These are phyloP conservation scores for Tapera naevia DNA, from an alignment of 2,797 vertebrate species.

Conservation along the genomic window DNA sequence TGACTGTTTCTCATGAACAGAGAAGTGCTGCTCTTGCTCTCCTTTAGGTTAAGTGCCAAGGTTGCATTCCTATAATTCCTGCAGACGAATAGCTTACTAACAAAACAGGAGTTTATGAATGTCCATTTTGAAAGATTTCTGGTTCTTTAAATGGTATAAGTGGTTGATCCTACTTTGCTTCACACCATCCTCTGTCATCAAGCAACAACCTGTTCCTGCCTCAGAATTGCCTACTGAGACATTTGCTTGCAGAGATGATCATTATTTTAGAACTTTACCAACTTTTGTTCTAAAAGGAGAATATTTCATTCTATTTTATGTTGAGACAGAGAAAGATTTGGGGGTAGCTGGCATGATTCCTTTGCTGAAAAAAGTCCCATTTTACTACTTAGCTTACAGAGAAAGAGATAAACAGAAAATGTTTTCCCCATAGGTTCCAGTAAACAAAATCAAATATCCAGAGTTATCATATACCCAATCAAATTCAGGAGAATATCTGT, in stretches of 20 bases:
- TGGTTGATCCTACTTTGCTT: not conserved
- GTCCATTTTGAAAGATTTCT: not conserved
- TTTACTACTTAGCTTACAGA: not conserved
- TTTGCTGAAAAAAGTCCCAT: not conserved
- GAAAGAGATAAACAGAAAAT: not conserved
- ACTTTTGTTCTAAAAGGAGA: not conserved
- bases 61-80: not conserved
- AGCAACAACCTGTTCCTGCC: not conserved
- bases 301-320: not conserved
- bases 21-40: not conserved
- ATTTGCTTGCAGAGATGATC: not conserved
- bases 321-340: not conserved
- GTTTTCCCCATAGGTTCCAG: not conserved
- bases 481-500: not conserved
- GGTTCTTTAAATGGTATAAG: not conserved
- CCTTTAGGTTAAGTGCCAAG: not conserved
- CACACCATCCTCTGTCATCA: not conserved
- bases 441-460: not conserved
- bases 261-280: not conserved
- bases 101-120: not conserved
- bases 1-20: not conserved
- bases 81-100: not conserved
- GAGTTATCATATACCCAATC: not conserved
- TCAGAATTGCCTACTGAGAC: not conserved
- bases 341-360: not conserved